These are phyloP conservation scores for Rhingia campestris DNA, from an alignment of 2,888 invertebrate species.

Conservation along the genomic window DNA sequence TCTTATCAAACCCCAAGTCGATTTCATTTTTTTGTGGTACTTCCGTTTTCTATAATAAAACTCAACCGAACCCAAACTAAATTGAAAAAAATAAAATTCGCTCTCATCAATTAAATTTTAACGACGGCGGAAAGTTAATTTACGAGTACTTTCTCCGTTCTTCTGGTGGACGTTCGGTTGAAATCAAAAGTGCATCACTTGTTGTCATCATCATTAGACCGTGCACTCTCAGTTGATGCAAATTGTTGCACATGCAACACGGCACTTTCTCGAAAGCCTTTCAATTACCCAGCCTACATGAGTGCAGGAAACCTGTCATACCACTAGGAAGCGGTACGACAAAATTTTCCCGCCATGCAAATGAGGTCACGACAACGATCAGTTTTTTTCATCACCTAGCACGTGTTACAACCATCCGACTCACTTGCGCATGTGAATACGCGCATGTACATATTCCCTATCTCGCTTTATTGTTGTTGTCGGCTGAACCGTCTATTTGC, in stretches of 20 bases:
- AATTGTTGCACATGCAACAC: conserved; percentile 37
- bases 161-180: conserved; percentile 15
- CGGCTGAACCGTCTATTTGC: conserved; percentile 11
- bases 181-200: conserved; percentile 68
- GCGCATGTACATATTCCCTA: not conserved
- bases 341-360: conserved; percentile 34
- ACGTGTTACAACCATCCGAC: conserved; percentile 45
- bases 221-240: conserved; percentile 14
- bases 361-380: conserved; percentile 49
- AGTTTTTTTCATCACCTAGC: conserved; percentile 43
- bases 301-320: conserved; percentile 41
- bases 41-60: conserved; percentile 1
- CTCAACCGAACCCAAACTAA: not conserved
- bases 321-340: conserved; percentile 4
- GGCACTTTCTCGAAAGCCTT: conserved; percentile 56
- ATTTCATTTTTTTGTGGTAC: conserved; percentile 9
- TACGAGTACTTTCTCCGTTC: conserved; percentile 56
- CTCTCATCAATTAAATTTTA: conserved; percentile 7
- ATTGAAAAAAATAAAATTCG: not conserved
- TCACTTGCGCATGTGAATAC: not conserved
- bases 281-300: conserved; percentile 47
- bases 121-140: conserved; percentile 35
- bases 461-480: not conserved
- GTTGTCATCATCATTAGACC: conserved; percentile 42
- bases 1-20: not conserved